These are phyloP conservation scores for Megaceryle maxima DNA, from an alignment of 2,113 vertebrate genomes.

Conservation along the genomic window DNA sequence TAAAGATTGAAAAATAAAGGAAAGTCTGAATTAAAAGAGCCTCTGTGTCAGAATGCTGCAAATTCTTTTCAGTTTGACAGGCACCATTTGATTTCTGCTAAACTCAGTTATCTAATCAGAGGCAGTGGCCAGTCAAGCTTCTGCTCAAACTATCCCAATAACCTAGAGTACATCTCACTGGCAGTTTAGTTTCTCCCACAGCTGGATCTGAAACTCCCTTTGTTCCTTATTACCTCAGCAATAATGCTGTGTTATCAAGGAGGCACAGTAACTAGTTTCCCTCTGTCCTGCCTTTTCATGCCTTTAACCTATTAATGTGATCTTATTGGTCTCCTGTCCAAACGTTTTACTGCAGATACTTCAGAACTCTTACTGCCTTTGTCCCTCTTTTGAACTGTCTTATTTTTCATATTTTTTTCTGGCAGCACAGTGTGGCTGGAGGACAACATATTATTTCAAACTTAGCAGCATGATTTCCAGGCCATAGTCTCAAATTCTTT, in stretches of 20 bases:
- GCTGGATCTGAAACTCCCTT: not conserved
- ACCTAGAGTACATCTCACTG: not conserved
- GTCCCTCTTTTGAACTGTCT: not conserved
- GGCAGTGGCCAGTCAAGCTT: not conserved
- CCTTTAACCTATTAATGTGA: not conserved
- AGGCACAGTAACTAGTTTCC: not conserved
- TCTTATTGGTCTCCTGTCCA: not conserved
- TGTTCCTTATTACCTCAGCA: not conserved
- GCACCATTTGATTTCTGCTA: not conserved
- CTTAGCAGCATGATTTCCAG: not conserved
- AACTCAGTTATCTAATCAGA: not conserved
- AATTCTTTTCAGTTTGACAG: not conserved
- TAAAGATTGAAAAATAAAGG: constrained; percentile 62
- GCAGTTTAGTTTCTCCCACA: not conserved
- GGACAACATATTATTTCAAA: not conserved
- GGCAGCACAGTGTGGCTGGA: not conserved
- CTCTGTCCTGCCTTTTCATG: not conserved
- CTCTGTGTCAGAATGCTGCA: not conserved
- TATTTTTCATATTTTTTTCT: not conserved
- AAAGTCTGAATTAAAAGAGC: not conserved
- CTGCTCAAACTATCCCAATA: not conserved
- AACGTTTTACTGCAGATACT: not conserved
- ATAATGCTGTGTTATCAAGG: not conserved
- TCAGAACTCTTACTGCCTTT: not conserved
- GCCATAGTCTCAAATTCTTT: not conserved